Evolutionary conservation across 2,797 vertebrate genomes (phyloP), one percentile per base, ranked within the genome.

Genomic region (Melanogrammus aeglefinus): DNA sequence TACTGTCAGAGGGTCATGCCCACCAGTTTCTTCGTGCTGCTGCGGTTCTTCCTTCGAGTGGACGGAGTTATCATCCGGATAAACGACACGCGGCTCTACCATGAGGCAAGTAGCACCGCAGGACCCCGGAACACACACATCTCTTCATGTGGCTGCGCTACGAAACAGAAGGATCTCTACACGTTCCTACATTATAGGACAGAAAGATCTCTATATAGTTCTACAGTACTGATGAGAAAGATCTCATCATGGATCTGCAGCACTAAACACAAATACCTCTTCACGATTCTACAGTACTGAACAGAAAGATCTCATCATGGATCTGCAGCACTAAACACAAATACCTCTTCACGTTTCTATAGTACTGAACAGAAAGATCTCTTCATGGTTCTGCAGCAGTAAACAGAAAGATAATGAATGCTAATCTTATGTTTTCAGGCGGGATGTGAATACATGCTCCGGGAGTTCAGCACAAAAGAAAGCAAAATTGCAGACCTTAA

Each of bases 21-120:
- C 83, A 97, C 96, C 77, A 96, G 97, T 79, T 99, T 99, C 91
- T 99, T 99, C 88, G 89, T 98, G 84, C 86, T 99, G 77, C 85
- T 96, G 86, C 94, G 98, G 77, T 99, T 98, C 93, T 99, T 99
- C 91, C 82, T 99, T 82, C 93, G 98, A 83, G 97, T 99, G 76
- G 98, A 99, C 38, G 96, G 97, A 1, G 98, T 99, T 0, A 86
- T 99, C 80, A 98, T 99, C 81, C 92, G 97, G 84, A 96, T 98
- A 89, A 97, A 99, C 47, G 98, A 99, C 81, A 99, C 98, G 0
- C 94, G 98, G 57, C 91, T 99, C 72, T 96, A 97, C 88, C 95
- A 99, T 2, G 96, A 99, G 95, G 97, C 90, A 90, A 93, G 90
- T 80, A 14, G n/a, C 1, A 9, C 4, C 33, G 8, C 66, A 12